These are phyloP conservation scores for Diadegma fenestrale DNA, from an alignment of 2,888 invertebrate species.

Conservation along the genomic window DNA sequence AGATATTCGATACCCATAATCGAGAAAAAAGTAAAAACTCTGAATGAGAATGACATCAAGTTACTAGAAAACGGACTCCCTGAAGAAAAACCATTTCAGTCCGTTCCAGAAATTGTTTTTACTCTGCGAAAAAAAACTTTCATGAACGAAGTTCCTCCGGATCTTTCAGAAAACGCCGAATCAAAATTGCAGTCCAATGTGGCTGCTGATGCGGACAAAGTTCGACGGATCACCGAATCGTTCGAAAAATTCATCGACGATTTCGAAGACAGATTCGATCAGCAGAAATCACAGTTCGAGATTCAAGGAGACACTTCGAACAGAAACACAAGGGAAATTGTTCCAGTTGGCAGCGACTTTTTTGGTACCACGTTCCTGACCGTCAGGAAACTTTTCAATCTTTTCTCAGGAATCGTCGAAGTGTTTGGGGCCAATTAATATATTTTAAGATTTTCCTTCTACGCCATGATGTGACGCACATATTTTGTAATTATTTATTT, in stretches of 20 bases:
- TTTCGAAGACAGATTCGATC: slow-evolving; percentile 72
- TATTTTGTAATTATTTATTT: slow-evolving; percentile 32
- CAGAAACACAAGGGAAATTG: slow-evolving; percentile 14
- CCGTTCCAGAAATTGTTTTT: not conserved
- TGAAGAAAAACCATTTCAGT: not conserved
- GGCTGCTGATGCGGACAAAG: slow-evolving; percentile 72
- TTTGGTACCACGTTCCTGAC: slow-evolving; percentile 71
- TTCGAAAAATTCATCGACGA: slow-evolving; percentile 75
- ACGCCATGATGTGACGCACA: not conserved
- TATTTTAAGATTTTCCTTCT: slow-evolving; percentile 8
- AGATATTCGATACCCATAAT: not conserved
- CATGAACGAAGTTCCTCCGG: slow-evolving; percentile 65
- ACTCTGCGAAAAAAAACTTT: not conserved
- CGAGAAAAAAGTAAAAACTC: not conserved
- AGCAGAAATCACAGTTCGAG: slow-evolving; percentile 40
- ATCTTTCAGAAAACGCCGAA: slow-evolving; percentile 72
- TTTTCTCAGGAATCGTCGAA: slow-evolving; percentile 72
- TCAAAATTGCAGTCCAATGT: slow-evolving; percentile 75
- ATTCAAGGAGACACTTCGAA: slow-evolving; percentile 36
- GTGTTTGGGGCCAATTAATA: slow-evolving; percentile 66
- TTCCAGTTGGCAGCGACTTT: slow-evolving; percentile 61
- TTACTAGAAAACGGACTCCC: slow-evolving; percentile 23
- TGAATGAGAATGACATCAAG: slow-evolving; percentile 45
- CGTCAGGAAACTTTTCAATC: slow-evolving; percentile 76
- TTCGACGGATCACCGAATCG: slow-evolving; percentile 74